Conservation (phyloP, 2,113 vertebrate genomes). For the Machaerirhynchus nigripectus region DNA sequence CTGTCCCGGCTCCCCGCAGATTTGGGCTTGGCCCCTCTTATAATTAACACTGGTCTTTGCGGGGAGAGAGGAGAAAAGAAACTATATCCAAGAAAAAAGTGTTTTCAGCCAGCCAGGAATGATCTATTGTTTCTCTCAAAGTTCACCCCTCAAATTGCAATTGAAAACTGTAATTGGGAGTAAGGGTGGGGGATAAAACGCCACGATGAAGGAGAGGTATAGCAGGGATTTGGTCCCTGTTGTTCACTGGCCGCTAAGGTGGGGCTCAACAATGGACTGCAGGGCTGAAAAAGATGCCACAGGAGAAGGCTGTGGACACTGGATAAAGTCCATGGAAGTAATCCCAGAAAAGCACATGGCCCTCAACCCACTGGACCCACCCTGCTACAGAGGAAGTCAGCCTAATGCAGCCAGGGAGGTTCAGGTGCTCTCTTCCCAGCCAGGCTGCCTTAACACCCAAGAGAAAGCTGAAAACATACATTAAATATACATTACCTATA, state of each 20-base stretch:
- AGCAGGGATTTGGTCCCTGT: background rate
- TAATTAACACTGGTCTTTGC: background rate
- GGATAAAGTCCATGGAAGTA: background rate
- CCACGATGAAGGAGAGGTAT: fast-evolving
- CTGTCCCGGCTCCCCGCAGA: background rate
- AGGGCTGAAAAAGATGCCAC: background rate
- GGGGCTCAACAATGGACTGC: background rate
- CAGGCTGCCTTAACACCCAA: background rate
- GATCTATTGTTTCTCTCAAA: background rate
- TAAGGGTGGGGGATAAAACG: background rate
- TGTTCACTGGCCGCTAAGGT: background rate
- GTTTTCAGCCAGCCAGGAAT: background rate
- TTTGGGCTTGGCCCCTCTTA: background rate
- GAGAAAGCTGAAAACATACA: background rate
- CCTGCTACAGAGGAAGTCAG: background rate
- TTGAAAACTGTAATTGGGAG: background rate
- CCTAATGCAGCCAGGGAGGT: background rate
- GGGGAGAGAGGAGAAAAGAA: background rate
- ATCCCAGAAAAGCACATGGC: background rate
- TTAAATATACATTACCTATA: background rate
- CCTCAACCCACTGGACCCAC: background rate
- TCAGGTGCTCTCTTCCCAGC: background rate
- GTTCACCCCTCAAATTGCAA: background rate
- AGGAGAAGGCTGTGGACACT: background rate
- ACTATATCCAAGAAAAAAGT: background rate